Evolutionary conservation across 2,113 vertebrate genomes (phyloP).

Genomic region (Pleuronectes platessa): DNA sequence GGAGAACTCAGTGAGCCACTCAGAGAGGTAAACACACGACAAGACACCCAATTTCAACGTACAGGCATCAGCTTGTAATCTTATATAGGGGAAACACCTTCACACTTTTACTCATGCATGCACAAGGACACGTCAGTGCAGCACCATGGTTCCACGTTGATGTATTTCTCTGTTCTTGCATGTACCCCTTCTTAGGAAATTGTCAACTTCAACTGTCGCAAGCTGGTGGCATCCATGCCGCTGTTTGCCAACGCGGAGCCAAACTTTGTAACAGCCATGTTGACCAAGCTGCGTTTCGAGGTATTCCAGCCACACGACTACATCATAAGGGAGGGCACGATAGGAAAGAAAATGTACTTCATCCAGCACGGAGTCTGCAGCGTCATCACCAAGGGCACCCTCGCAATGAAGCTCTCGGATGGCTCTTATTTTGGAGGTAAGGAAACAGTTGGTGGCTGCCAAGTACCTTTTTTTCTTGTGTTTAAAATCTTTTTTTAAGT

Average conservation of each 20-base stretch:
- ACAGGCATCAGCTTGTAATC: background rate
- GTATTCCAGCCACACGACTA: conserved; percentile 97
- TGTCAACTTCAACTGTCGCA: conserved; percentile 98
- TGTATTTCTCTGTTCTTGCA: conserved; percentile 6
- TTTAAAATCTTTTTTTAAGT: background rate
- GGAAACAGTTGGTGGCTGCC: conserved; percentile 15
- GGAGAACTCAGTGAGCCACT: conserved; percentile 95
- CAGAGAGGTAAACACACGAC: conserved; percentile 85
- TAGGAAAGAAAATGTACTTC: conserved; percentile 99
- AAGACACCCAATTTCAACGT: background rate
- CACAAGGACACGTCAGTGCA: background rate
- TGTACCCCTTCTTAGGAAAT: conserved; percentile 86
- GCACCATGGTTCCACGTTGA: background rate
- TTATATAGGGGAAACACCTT: background rate
- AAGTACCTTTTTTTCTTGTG: background rate
- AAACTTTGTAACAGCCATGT: conserved; percentile 97
- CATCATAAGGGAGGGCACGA: conserved; percentile 96
- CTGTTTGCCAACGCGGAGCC: conserved; percentile 97
- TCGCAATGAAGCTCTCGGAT: conserved; percentile 95
- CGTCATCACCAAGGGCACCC: conserved; percentile 91
- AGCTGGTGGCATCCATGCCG: conserved; percentile 97
- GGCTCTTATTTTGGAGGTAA: conserved; percentile 98
- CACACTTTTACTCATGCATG: background rate
- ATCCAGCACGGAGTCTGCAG: conserved; percentile 96
- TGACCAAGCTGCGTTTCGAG: conserved; percentile 97